Evolutionary conservation across 2,888 invertebrate genomes (phyloP).

Genomic region (Parnassius orleans): DNA sequence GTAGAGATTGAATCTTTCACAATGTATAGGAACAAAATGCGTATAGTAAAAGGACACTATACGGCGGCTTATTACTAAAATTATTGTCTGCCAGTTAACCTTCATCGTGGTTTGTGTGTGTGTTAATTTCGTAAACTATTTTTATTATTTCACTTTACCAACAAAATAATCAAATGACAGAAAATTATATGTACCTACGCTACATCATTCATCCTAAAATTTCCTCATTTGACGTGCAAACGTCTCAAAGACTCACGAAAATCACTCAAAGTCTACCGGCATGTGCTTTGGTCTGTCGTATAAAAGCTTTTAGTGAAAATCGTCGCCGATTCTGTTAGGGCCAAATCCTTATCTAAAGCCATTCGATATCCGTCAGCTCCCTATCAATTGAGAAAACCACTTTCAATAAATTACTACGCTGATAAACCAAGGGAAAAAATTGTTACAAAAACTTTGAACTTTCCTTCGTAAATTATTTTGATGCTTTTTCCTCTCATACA

Average conservation of each 20-base stretch:
- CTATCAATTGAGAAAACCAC: slow-evolving; percentile 38
- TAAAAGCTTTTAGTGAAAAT: slow-evolving; percentile 21
- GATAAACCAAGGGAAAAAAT: slow-evolving; percentile 5
- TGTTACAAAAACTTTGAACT: slow-evolving; percentile 18
- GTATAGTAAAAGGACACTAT: no score
- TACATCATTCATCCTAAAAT: neutral
- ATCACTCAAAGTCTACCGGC: slow-evolving; percentile 3
- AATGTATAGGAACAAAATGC: no score
- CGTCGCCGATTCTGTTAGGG: slow-evolving; percentile 12
- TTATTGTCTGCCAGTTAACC: no score
- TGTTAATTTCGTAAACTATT: no score
- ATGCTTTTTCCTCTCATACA: no score
- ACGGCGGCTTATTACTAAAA: no score
- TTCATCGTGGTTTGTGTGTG: no score
- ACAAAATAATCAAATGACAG: no score
- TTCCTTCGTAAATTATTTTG: neutral
- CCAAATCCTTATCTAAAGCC: slow-evolving; percentile 17
- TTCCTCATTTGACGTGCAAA: neutral
- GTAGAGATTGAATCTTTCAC: no score
- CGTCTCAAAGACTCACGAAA: no score
- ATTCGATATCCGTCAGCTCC: slow-evolving; percentile 34
- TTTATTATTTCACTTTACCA: no score
- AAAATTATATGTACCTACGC: no score
- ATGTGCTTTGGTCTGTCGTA: slow-evolving; percentile 2
- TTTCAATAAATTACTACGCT: slow-evolving; percentile 31